A percentile compares a stretch with the other conserved stretches of the same genome.
Conservation (phyloP, 2,113 vertebrate genomes). For the Excalfactoria chinensis region DNA sequence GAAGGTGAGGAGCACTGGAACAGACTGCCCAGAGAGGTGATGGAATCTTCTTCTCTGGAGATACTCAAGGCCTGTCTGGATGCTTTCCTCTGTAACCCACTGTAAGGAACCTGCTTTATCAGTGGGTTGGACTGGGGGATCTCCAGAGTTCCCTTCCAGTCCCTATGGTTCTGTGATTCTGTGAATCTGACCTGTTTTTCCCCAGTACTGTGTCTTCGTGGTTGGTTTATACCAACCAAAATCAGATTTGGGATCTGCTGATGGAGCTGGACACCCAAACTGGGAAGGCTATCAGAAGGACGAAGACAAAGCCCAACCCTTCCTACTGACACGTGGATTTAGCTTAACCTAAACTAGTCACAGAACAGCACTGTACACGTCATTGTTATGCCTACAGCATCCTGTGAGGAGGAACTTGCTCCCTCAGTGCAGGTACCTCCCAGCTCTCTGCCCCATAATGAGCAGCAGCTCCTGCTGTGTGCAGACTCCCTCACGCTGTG, state of each 20-base stretch:
- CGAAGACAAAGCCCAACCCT: neutral
- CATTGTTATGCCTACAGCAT: fast-evolving
- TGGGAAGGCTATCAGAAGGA: neutral
- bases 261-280: neutral
- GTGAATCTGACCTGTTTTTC: fast-evolving
- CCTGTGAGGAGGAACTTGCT: fast-evolving
- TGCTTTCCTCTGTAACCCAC: too few relatives aligned
- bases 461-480: neutral
- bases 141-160: too few relatives aligned
- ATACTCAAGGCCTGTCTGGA: too few relatives aligned
- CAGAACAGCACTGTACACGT: fast-evolving
- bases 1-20: too few relatives aligned
- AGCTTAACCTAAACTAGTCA: neutral
- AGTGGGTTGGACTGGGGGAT: too few relatives aligned
- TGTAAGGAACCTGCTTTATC: too few relatives aligned
- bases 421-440: neutral
- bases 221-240: neutral
- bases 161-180: too few relatives aligned
- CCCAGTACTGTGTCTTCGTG: fast-evolving
- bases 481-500: neutral
- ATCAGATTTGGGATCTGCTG: neutral
- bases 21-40: too few relatives aligned
- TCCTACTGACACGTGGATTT: neutral
- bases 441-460: fast-evolving
- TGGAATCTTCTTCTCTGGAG: too few relatives aligned